Evolutionary conservation across 2,797 vertebrate genomes (phyloP), one percentile per base, ranked within the genome.

Genomic region (Catamblyrhynchus diadema): DNA sequence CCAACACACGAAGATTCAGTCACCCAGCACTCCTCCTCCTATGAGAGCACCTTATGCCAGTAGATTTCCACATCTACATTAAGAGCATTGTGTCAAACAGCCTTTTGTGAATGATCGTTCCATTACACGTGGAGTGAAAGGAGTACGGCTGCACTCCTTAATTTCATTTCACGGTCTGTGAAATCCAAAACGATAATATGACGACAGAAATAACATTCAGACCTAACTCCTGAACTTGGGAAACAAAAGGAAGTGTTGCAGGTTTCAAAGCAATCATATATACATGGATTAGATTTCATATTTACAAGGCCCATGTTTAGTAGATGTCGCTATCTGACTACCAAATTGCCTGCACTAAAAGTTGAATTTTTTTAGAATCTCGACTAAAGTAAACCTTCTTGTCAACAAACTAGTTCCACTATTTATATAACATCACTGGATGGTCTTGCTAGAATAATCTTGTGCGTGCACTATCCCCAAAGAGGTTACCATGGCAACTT

Each of bases 401-500:
- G 85, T 88, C 91, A 96, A 93, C 82, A 96, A 90, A 94, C 81
- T 93, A 61, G 47, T 94, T 86, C 81, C 71, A 88, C 80, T 96
- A 80, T 95, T 97, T 97, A 96, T 93, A 73, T 95, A 97, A 96
- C 94, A 97, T 95, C 80, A 90, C 81, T 86, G 93, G 92, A 94
- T 96, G 77, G 56, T 91, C 96, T 93, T 93, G 95, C 93, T 79
- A 87, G 69, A 96, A 95, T 94, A 96, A 94, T 96, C 86, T 91
- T 93, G 91, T 89, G 89, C 70, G 3, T 95, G 94, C 88, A 97
- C 96, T 97, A 96, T 96, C 96, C 95, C 94, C 72, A 74, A 96
- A 97, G 87, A 98, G 94, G 96, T 98, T 98, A 97, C 97, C 95
- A 98, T 98, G 96, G 97, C 97, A 98, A 98, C 96, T 96, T 97